Percentiles rank a stretch among this genome's conserved stretches.
These are phyloP conservation scores for Poeciliopsis infans DNA, from an alignment of 2,797 vertebrate species.

Conservation along the genomic window DNA sequence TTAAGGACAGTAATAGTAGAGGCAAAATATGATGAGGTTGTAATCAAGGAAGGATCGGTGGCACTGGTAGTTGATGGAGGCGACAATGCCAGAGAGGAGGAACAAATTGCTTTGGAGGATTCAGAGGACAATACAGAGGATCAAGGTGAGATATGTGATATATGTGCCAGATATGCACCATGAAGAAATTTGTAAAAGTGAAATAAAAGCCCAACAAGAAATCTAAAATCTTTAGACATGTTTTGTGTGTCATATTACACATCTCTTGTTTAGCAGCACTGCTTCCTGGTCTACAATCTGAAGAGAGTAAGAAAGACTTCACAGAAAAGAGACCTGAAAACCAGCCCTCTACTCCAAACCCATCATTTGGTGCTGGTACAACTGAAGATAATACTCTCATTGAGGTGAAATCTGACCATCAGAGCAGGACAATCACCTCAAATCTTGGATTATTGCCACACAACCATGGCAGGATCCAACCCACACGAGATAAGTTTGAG, in stretches of 20 bases:
- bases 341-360: slow-evolving; percentile 29
- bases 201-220: background rate
- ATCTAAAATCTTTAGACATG: slow-evolving; percentile 25
- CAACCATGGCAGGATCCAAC: slow-evolving; percentile 30
- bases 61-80: slow-evolving; percentile 24
- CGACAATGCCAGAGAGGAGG: slow-evolving; percentile 42
- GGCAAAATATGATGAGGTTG: slow-evolving; percentile 21
- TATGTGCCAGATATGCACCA: background rate
- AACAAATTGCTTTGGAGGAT: slow-evolving; percentile 32
- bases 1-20: slow-evolving; percentile 22
- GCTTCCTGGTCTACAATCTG: slow-evolving; percentile 52
- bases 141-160: slow-evolving; percentile 62
- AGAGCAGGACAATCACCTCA: slow-evolving; percentile 68
- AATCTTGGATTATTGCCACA: slow-evolving; percentile 48
- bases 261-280: slow-evolving; percentile 58
- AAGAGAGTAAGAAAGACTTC: slow-evolving; percentile 28
- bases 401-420: slow-evolving; percentile 52
- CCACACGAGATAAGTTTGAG: slow-evolving; percentile 51
- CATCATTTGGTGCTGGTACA: slow-evolving; percentile 34
- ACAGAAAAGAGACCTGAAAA: slow-evolving; percentile 38
- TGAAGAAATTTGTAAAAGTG: background rate
- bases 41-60: slow-evolving; percentile 34
- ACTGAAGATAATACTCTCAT: slow-evolving; percentile 22
- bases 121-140: slow-evolving; percentile 31
- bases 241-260: slow-evolving; percentile 74